Base-by-base conservation (phyloP, 1,140 invertebrate species). In the Magallana angulata region DNA sequence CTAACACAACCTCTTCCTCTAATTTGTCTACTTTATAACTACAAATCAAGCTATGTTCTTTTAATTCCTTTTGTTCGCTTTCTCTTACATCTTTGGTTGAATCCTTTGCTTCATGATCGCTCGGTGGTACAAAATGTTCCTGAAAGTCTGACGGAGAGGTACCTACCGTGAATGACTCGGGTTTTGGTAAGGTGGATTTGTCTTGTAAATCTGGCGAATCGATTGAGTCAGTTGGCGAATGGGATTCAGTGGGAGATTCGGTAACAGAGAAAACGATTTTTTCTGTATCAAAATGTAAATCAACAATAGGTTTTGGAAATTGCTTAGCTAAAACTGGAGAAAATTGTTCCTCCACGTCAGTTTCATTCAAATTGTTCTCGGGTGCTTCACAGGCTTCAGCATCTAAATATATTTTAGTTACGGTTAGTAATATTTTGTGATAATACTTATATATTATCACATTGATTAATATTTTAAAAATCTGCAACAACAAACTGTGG, bases 261-360 rank as follows among this genome's bases (percentile, higher is more conserved):
- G 91, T 91, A 82, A 92, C 85, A 24, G 90, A 90, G 71, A 91
- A 91, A 86, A 82, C 71, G 82, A 86, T 64, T 83, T 89, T 88
- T 48, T 88, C 82, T 85, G 88, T 36, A 24, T 90, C 87, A 87
- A 90, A 85, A 62, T 91, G 87, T 71, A 92, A 86, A 86, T 92
- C 91, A 68, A 90, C 82, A 82, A 87, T 83, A 81, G 90, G 81
- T 86, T 86, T 86, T 80, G 85, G 68, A 62, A 59, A 86, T 57
- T 62, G 81, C 80, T 88, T 88, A 88, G 88, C 64, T 58, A 89
- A 68, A 86, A 91, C 87, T 82, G 92, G 93, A 89, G 93, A 93
- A 87, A 92, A 94, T 89, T 93, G 92, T 87, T 94, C 93, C 84
- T 94, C 93, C 24, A 92, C 91, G 88, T 93, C 92, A 80, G 91